Evolutionary conservation across 1,140 invertebrate genomes (phyloP), one percentile per base, ranked within the genome.

Genomic region (Carposina sasakii): DNA sequence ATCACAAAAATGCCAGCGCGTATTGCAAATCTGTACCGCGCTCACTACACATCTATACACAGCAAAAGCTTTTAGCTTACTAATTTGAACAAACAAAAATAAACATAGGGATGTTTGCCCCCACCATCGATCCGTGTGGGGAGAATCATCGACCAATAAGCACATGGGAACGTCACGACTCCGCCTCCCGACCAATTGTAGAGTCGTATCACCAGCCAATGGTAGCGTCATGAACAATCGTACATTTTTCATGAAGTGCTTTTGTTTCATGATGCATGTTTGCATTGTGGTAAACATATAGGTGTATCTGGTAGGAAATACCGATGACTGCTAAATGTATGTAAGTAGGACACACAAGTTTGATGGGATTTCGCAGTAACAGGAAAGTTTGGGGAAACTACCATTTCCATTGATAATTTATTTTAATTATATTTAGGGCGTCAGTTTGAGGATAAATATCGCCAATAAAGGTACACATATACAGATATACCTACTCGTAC

Each of bases 81-180:
- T 82, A 70, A 76, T 55, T 71, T 70, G 61, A 78, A 72, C 67
- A 73, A n/a, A 76, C 67, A 76, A 78, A 79, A 76, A 81, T 81
- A 81, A 82, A 82, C 78, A 82, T 55, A 58, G 78, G 75, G 78
- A 64, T 76, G 76, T 61, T 72, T 65, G 42, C 41, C 63, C 72
- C 76, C 70, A 63, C 71, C 52, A 22, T 13, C 8, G 1, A 16
- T 13, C 24, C 19, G 52, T 39, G 62, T 61, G 66, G 72, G 72
- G 54, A 49, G 19, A 21, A 10, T 3, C 8, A 4, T 50, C 30
- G 30, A 75, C 67, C 77, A 77, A 73, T 13, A 22, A 1, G 28
- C 21, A n/a, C 44, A n/a, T n/a, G 20, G 20, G 46, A 13, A 48
- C 39, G 21, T 12, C 17, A 5, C n/a, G 50, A 46, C 57, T 12